Evolutionary conservation across 2,888 invertebrate genomes (phyloP), one percentile per base, ranked within the genome.

Genomic region (Protodeltote pygarga): DNA sequence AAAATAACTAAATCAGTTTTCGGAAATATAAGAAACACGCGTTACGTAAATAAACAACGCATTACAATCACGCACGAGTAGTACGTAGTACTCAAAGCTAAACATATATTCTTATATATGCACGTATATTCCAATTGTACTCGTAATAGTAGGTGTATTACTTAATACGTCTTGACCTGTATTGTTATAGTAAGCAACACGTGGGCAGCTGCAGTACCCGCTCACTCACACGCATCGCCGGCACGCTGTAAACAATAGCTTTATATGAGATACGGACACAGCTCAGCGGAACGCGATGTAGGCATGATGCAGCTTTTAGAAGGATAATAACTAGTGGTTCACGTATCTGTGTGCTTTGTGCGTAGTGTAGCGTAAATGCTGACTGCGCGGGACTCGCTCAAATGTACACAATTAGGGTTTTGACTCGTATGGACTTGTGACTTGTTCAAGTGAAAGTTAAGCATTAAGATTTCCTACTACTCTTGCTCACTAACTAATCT

Each of bases 191-290:
- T 49, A 38, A 58, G 66, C 63, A 65, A 65, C 57, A 65, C 48
- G 65, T 65, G 66, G 52, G 25, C 29, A 44, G 34, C 53, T 34
- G 37, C 50, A 65, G 60, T 64, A 50, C 51, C 60, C 60, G 47
- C 27, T 19, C 27, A 10, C 27, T 11, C 10, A 25, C 9, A 20
- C 23, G 31, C 29, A 21, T 24, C 23, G 16, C 39, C 24, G 31
- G 52, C 29, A 34, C 37, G 41, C 44, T 40, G 52, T 41, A 49
- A 41, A 62, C 65, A 65, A 65, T 58, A 45, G 50, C 62, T 45
- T 39, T 35, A 46, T 40, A 60, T 54, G 33, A 51, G 61, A 60
- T 64, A 52, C 46, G 44, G 39, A 20, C 49, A 51, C 40, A 49
- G 66, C 48, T 54, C 63, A 58, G 47, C 28, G 44, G 37, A 55